Conservation (phyloP, 2,888 invertebrate genomes). For the Odontocolon sp. region DNA sequence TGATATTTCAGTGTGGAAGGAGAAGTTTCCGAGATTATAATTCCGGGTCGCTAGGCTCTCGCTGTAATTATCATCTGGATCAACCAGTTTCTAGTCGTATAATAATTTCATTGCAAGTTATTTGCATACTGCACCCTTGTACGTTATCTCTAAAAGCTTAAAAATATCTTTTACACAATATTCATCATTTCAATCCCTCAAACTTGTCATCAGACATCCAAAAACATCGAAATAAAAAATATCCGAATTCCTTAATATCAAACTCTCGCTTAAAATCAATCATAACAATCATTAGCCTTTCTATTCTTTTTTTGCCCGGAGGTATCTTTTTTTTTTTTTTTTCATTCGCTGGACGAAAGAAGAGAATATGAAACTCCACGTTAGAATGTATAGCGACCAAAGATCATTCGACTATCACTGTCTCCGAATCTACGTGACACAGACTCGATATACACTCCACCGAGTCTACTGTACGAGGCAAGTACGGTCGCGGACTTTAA, state of each 20-base stretch:
- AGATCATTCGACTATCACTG: slow-evolving; percentile 57
- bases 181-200: too few relatives aligned
- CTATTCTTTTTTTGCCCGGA: not conserved
- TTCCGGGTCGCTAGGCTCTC: slow-evolving; percentile 40
- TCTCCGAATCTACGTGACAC: slow-evolving; percentile 36
- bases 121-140: slow-evolving; percentile 41
- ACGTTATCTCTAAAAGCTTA: not conserved
- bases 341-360: not conserved
- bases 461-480: slow-evolving; percentile 9
- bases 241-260: too few relatives aligned
- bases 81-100: slow-evolving; percentile 53
- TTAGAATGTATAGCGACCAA: slow-evolving; percentile 38
- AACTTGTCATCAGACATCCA: too few relatives aligned
- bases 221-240: too few relatives aligned
- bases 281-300: too few relatives aligned
- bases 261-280: too few relatives aligned
- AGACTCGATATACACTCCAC: slow-evolving; percentile 5
- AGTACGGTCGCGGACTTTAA: too few relatives aligned
- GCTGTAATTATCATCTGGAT: slow-evolving; percentile 63
- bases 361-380: slow-evolving; percentile 14
- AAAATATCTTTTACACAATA: not conserved
- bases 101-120: slow-evolving; percentile 49
- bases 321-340: not conserved
- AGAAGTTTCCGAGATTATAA: slow-evolving; percentile 54
- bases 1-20: not conserved